Conservation (phyloP, 2,797 vertebrate species). For the Fringilla coelebs region DNA sequence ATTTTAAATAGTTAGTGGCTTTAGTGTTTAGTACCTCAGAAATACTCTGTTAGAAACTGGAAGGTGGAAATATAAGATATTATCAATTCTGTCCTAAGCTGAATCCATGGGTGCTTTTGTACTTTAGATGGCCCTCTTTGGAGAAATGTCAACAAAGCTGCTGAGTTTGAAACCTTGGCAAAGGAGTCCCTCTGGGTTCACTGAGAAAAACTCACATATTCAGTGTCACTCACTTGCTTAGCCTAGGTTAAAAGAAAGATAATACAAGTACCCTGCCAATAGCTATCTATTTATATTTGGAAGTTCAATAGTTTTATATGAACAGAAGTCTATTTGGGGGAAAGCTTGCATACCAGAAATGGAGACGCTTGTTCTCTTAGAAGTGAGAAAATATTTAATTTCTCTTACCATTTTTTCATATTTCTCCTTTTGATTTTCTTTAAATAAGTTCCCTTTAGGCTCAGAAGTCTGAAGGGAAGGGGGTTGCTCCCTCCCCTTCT, state of each 20-base stretch:
- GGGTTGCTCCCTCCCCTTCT: background rate
- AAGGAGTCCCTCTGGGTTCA: background rate
- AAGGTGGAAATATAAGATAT: background rate
- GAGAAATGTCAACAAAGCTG: background rate
- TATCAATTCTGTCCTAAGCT: background rate
- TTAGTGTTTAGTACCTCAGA: background rate
- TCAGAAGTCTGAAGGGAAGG: background rate
- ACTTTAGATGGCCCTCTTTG: background rate
- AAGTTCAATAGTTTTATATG: background rate
- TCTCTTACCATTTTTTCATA: background rate
- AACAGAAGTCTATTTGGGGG: background rate
- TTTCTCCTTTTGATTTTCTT: background rate
- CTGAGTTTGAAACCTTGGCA: background rate
- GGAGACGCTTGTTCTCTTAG: background rate
- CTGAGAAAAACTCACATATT: background rate
- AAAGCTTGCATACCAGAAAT: background rate
- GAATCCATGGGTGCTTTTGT: background rate
- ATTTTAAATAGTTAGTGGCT: background rate
- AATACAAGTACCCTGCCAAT: background rate
- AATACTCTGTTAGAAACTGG: background rate
- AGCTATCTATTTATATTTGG: slow-evolving; percentile 4
- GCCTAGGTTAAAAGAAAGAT: background rate
- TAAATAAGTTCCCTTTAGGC: background rate
- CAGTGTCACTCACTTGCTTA: background rate
- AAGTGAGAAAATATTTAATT: background rate